These are phyloP conservation scores for Syngnathus scovelli DNA, from an alignment of 2,113 vertebrate species.

Conservation along the genomic window DNA sequence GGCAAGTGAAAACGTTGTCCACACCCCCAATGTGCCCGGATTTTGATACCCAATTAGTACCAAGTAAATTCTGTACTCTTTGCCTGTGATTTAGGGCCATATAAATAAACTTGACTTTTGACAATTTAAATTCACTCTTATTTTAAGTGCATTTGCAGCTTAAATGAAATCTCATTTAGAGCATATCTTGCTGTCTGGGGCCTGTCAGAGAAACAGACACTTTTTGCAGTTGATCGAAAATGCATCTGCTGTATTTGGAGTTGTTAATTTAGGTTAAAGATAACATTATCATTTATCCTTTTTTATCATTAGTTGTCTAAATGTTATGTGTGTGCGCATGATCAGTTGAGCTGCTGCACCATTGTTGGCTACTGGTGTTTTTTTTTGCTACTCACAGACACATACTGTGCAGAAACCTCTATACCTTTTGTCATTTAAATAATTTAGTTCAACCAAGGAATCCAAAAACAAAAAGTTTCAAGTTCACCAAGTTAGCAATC, in stretches of 20 bases:
- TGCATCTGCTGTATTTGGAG: too few species aligned
- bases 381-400: background rate
- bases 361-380: background rate
- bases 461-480: slow-evolving; percentile 15
- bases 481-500: slow-evolving; percentile 4
- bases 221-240: background rate
- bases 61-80: background rate
- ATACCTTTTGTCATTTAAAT: background rate
- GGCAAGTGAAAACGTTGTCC: too few species aligned
- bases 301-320: too few species aligned
- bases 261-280: too few species aligned
- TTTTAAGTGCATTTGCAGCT: background rate
- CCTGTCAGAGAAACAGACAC: background rate
- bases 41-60: background rate
- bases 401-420: background rate
- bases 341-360: background rate
- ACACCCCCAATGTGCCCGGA: background rate
- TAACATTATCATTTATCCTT: too few species aligned
- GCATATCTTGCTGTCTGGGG: background rate
- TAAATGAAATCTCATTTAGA: background rate
- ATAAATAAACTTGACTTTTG: background rate
- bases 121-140: background rate
- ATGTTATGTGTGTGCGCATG: background rate
- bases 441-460: background rate
- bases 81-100: too few species aligned